Base-by-base conservation (phyloP, 2,888 invertebrate genomes). In the Nomada lathburiana region DNA sequence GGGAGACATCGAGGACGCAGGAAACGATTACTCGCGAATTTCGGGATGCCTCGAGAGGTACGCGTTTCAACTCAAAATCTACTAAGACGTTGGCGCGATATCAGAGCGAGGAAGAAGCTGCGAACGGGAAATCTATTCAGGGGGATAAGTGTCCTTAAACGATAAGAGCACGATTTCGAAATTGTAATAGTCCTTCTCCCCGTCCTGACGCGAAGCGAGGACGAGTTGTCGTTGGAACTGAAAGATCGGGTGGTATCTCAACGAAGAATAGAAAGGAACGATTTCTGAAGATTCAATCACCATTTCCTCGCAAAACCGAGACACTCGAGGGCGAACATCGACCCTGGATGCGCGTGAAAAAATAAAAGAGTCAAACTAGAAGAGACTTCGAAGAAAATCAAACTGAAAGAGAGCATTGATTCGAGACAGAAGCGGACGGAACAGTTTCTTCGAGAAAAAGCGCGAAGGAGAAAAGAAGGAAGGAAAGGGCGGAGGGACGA, bases 151-250 rank as follows among this genome's bases (percentile, higher is more conserved):
- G 73, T 20, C 36, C 53, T 44, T 29, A 59, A 57, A 23, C 76
- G 82, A 72, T 76, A 77, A 73, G 69, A 59, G 18, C 16, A 64
- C 82, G 64, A 69, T 82, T 76, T 82, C 73, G 65, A 81, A 82
- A 83, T 70, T 73, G 73, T 82, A 78, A 83, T 77, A 55, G 64
- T 47, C 42, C 62, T 44, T 57, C 26, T 53, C 20, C 23, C 42
- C 10, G 3, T 10, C 42, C 13, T 26, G n/a, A 16, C 53, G 26
- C 13, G 23, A 16, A 18, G 4, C 65, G 65, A 18, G 23, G 50
- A 73, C 63, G 55, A 64, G 47, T 64, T 44, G 10, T 23, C 36
- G 3, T 10, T 9, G 13, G 36, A 44, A n/a, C 16, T 26, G 53
- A 55, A 55, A 47, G 55, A 53, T 47, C 47, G 26, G 20, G 20